Evolutionary conservation across 35 echinoderm and acorn worm species (phyloP).

Genomic region (Apostichopus japonicus): DNA sequence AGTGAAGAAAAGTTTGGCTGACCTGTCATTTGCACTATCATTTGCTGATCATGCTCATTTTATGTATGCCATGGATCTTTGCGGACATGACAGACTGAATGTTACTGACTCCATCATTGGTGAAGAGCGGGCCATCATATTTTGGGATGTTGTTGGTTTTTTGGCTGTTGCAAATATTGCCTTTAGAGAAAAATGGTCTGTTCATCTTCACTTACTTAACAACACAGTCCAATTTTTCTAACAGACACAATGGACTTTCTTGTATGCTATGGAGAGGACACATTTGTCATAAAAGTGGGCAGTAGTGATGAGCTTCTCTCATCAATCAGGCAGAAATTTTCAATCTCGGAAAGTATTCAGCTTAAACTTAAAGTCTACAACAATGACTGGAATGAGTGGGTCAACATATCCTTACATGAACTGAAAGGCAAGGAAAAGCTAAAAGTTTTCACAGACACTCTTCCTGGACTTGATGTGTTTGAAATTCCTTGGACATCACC

Average conservation of each 20-base stretch:
- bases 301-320: not conserved
- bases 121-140: not conserved
- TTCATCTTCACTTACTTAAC: not conserved
- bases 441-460: not conserved
- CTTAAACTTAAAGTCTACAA: not conserved
- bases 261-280: not conserved
- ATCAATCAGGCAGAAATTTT: not conserved
- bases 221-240: not conserved
- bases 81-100: too few species aligned
- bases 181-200: not conserved
- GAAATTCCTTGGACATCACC: too few species aligned
- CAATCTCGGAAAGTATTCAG: not conserved
- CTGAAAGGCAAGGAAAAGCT: not conserved
- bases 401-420: not conserved
- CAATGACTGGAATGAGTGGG: slow-evolving; percentile 9
- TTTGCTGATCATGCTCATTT: not conserved
- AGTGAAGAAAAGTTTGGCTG: too few species aligned
- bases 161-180: not conserved
- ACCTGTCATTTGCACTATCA: too few species aligned
- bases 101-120: too few species aligned
- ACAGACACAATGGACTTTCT: not conserved
- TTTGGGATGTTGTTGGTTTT: not conserved
- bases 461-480: too few species aligned
- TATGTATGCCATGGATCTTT: not conserved
- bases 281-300: not conserved